Evolutionary conservation across 1,140 invertebrate species (phyloP).

Genomic region (Pinna nobilis): DNA sequence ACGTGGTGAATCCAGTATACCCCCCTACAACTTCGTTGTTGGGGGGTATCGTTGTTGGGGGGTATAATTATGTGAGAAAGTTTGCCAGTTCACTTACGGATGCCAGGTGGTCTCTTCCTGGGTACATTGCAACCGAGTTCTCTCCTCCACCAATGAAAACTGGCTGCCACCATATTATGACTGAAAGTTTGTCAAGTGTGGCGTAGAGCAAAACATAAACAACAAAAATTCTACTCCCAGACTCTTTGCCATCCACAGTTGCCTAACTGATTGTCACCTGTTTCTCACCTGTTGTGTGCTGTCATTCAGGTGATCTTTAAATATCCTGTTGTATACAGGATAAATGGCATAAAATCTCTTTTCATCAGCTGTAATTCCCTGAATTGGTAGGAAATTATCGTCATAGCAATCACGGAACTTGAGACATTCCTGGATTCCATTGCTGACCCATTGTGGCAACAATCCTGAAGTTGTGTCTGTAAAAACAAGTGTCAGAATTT

Average conservation of each 20-base stretch:
- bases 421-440: slow-evolving; percentile 49
- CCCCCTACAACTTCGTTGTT: no score
- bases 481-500: background rate
- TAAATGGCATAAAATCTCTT: slow-evolving; percentile 53
- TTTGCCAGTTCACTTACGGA: no score
- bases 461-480: slow-evolving; percentile 11
- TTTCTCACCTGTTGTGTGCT: background rate
- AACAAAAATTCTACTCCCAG: background rate
- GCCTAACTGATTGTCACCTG: background rate
- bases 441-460: slow-evolving; percentile 45
- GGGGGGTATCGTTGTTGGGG: no score
- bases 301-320: slow-evolving; percentile 55
- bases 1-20: no score
- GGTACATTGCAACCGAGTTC: no score
- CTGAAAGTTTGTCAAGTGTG: no score
- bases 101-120: background rate
- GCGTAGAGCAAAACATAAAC: background rate
- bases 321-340: slow-evolving; percentile 42
- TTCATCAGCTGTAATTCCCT: slow-evolving; percentile 48
- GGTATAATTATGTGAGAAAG: no score
- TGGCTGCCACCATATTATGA: no score
- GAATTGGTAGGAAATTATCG: slow-evolving; percentile 43
- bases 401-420: slow-evolving; percentile 45
- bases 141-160: no score
- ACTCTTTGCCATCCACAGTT: background rate